Evolutionary conservation across 2,113 vertebrate genomes (phyloP).

Genomic region (Cyphomyrus plagiostoma): DNA sequence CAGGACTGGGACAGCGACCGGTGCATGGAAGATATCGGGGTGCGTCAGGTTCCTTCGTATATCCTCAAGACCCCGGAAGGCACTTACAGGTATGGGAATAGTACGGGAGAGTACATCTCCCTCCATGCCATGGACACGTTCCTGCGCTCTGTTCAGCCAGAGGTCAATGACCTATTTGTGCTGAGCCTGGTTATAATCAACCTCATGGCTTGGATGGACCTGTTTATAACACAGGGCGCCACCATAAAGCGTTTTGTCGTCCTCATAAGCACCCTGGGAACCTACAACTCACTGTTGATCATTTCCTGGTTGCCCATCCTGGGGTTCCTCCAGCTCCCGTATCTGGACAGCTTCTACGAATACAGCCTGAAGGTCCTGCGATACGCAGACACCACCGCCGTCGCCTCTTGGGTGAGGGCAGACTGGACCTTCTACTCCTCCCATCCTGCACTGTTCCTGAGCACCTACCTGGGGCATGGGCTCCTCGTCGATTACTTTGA

Average conservation of each 20-base stretch:
- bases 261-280: slow-evolving; percentile 94
- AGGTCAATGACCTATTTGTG: slow-evolving; percentile 94
- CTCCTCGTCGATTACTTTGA: slow-evolving; percentile 94
- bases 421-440: slow-evolving; percentile 98
- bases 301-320: slow-evolving; percentile 97
- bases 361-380: slow-evolving; percentile 90
- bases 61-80: slow-evolving; percentile 93
- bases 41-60: slow-evolving; percentile 79
- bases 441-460: slow-evolving; percentile 90
- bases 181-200: slow-evolving; percentile 92
- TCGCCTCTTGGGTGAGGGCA: slow-evolving; percentile 86
- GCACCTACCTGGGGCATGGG: slow-evolving; percentile 88
- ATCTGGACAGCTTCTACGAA: slow-evolving; percentile 85
- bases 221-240: slow-evolving; percentile 94
- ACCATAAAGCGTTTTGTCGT: slow-evolving; percentile 96
- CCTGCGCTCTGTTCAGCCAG: slow-evolving; percentile 86
- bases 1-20: slow-evolving; percentile 77
- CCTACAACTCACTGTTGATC: slow-evolving; percentile 90
- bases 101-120: slow-evolving; percentile 86
- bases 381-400: slow-evolving; percentile 85
- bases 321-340: slow-evolving; percentile 89
- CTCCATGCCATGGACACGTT: slow-evolving; percentile 91
- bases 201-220: slow-evolving; percentile 97
- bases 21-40: slow-evolving; percentile 75
- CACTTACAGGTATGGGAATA: slow-evolving; percentile 89